Evolutionary conservation across 2,888 invertebrate species (phyloP).

Genomic region (Nowickia ferox): DNA sequence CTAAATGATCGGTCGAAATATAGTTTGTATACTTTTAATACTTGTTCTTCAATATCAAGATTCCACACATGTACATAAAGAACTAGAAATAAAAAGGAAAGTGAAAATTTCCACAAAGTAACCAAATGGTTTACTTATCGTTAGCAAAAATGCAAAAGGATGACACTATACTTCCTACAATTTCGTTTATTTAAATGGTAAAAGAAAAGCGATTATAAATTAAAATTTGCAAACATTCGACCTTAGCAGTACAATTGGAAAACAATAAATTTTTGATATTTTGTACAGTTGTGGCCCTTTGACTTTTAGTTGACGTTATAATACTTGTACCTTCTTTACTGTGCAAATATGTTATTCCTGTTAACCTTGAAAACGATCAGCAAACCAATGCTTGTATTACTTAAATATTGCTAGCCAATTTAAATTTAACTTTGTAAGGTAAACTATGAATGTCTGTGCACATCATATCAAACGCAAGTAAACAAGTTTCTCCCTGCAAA

Average conservation of each 20-base stretch:
- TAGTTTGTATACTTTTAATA: constrained; percentile 48
- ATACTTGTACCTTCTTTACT: constrained; percentile 10
- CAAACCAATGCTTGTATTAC: not conserved
- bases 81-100: not conserved
- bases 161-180: not conserved
- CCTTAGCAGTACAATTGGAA: not conserved
- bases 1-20: constrained; percentile 36
- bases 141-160: not conserved
- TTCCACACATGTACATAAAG: not conserved
- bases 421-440: not conserved
- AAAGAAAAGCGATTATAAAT: not conserved
- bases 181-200: not conserved
- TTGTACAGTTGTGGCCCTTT: not conserved
- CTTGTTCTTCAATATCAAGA: constrained; percentile 18
- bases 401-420: not conserved
- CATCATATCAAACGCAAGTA: not conserved
- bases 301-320: not conserved
- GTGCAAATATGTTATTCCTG: constrained; percentile 2
- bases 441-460: not conserved
- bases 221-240: no score
- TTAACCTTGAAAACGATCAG: constrained; percentile 54
- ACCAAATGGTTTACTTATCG: not conserved
- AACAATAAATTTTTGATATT: not conserved
- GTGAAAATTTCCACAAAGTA: not conserved
- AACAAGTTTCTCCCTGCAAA: not conserved